Evolutionary conservation across 2,797 vertebrate species (phyloP).

Genomic region (Girardinus metallicus): DNA sequence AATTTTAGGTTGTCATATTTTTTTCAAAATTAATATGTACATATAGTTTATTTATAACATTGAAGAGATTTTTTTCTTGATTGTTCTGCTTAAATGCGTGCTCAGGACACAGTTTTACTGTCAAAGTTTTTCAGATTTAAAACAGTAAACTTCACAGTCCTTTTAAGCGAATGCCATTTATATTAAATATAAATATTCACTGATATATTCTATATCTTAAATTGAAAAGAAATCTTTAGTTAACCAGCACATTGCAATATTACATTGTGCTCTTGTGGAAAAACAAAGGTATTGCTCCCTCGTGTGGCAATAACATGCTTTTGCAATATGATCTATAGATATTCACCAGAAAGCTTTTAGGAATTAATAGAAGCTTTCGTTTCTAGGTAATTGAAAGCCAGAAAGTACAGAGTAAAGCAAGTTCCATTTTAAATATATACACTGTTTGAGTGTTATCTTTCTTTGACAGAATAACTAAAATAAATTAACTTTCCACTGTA

Average conservation of each 20-base stretch:
- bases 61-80: background rate
- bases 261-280: background rate
- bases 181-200: background rate
- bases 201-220: background rate
- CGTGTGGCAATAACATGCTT: background rate
- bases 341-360: background rate
- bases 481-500: background rate
- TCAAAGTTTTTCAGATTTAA: background rate
- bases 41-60: background rate
- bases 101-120: background rate
- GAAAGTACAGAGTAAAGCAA: background rate
- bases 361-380: background rate
- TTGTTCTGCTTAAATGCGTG: too few species aligned
- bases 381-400: background rate
- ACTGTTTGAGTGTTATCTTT: background rate
- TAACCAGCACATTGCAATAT: background rate
- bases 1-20: background rate
- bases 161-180: background rate
- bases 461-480: background rate
- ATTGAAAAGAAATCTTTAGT: background rate
- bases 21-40: background rate
- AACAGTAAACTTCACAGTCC: background rate
- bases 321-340: background rate
- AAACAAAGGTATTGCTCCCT: background rate
- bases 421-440: background rate